phyloP scores from a whole-genome alignment of 2,113 vertebrate species.

The Calypte anna region DNA sequence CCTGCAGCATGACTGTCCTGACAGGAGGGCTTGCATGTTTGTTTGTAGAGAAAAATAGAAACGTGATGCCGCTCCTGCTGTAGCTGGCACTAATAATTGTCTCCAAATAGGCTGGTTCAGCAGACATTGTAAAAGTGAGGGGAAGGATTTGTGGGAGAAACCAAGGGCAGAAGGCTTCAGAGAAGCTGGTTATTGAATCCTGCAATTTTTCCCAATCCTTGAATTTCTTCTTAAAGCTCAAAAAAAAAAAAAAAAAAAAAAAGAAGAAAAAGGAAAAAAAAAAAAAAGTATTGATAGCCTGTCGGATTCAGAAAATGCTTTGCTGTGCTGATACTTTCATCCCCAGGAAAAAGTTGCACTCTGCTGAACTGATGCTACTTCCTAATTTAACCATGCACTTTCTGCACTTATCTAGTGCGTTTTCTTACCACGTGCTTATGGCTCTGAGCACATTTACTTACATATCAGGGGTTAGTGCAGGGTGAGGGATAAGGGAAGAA shows the following conservation, averaged over 20 bases:
- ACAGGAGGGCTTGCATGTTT: not conserved
- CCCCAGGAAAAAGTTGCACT: not conserved
- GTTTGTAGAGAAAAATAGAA: not conserved
- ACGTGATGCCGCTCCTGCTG: not conserved
- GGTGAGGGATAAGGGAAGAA: not conserved
- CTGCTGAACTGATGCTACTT: not conserved
- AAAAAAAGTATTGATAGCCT: not conserved
- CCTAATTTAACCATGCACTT: not conserved
- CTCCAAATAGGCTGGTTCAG: not conserved
- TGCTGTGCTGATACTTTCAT: not conserved
- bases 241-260: not conserved
- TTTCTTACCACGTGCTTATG: not conserved
- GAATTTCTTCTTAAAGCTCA: not conserved
- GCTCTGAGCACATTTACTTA: not conserved
- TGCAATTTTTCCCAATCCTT: not conserved
- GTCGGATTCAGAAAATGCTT: conserved; percentile 1
- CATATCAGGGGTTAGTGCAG: not conserved
- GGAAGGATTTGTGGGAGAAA: not conserved
- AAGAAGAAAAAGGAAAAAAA: not conserved
- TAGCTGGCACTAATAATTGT: not conserved
- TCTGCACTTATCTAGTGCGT: not conserved
- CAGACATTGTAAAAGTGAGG: not conserved
- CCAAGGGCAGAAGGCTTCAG: not conserved
- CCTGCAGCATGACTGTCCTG: not conserved
- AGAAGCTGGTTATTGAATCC: not conserved